Conservation (phyloP, 2,888 invertebrate genomes). For the Erebia palarica region DNA sequence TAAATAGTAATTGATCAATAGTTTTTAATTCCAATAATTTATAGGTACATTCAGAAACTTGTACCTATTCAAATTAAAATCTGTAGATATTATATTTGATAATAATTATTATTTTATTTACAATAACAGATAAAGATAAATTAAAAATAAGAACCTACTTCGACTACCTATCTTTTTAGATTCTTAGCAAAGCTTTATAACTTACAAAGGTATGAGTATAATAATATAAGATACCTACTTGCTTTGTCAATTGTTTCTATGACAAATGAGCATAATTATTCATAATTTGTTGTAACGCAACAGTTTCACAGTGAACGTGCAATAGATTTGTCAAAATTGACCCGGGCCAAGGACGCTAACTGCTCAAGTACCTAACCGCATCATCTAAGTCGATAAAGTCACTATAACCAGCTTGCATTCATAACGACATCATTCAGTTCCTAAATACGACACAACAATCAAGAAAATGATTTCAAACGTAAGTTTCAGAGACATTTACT, state of each 20-base stretch:
- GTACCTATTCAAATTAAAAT: too few relatives aligned
- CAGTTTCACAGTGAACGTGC: conserved; percentile 29
- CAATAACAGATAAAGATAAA: too few relatives aligned
- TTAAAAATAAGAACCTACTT: background rate
- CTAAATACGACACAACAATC: conserved; percentile 48
- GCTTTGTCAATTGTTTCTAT: background rate
- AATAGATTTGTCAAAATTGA: conserved; percentile 36
- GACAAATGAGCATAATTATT: conserved; percentile 12
- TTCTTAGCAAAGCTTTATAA: background rate
- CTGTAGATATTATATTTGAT: too few relatives aligned
- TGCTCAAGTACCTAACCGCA: conserved; percentile 26
- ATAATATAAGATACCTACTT: too few relatives aligned
- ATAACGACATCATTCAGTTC: conserved; percentile 46
- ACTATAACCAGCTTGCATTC: conserved; percentile 27
- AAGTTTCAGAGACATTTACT: conserved; percentile 42
- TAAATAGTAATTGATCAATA: background rate
- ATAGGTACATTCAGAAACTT: too few relatives aligned
- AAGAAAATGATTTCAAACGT: conserved; percentile 66
- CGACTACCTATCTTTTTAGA: background rate
- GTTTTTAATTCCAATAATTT: background rate
- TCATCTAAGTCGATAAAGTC: conserved; percentile 34
- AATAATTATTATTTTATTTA: too few relatives aligned
- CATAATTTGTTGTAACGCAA: conserved; percentile 18
- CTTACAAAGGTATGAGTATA: background rate
- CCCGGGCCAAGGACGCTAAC: conserved; percentile 39